Evolutionary conservation across 64 coral and sea anemone genomes (phyloP), one percentile per base, ranked within the genome.

Genomic region (Catalaphyllia jardinei): DNA sequence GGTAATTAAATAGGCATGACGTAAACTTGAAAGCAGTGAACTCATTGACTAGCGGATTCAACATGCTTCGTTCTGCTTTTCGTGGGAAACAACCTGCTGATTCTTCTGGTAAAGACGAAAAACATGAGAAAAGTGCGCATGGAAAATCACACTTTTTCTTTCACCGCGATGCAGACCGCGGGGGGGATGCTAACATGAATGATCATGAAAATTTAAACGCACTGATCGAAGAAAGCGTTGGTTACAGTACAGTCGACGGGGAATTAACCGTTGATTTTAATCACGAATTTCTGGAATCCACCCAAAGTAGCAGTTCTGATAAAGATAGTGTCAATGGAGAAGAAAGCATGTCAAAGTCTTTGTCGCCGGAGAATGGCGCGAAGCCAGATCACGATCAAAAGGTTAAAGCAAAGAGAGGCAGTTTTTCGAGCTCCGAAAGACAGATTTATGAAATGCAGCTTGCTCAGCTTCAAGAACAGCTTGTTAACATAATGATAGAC

Each of bases 381-480:
- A 77, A 46, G 20, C 8, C 11, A 38, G 19, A 22, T 9, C 27
- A 71, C 0, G 38, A 33, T 20, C 20, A 14, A 52, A 71, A 15
- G 62, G 49, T 85, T 22, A 71, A 13, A 24, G 4, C 9, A 1
- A n/a, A 14, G 10, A 69, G 65, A 69, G 81, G 31, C 3, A 49
- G 39, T 15, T 85, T 85, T 51, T 39, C 81, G 15, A 71, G 31
- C 63, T 62, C 90, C 3, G 90, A 92, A 61, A 87, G 83, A 38
- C 35, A 92, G 62, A 80, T 92, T 22, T 92, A 92, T 61, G 90
- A 92, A 92, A 87, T 87, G 62, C 90, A 92, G 67, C 71, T 92
- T 8, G 24, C 76, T 57, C 90, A 92, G 50, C 84, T 92, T 4
- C 90, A 92, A 42, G 90, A 92, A 67, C 90, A 92, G 28, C 75